Conservation (phyloP, 2,797 vertebrate species). For the Iguana delicatissima region DNA sequence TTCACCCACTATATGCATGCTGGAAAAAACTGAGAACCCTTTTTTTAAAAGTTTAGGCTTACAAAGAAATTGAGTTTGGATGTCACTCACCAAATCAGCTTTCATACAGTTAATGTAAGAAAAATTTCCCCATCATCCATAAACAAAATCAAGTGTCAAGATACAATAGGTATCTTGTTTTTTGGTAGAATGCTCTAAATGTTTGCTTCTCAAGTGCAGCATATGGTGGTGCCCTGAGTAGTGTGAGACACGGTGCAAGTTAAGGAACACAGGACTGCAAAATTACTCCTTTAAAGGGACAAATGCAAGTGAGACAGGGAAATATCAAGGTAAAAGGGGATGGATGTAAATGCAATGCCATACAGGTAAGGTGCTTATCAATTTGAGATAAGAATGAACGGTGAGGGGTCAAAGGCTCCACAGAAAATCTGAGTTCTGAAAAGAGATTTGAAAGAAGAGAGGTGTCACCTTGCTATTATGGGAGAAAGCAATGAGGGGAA, state of each 20-base stretch:
- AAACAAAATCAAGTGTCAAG: background rate
- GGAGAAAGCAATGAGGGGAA: background rate
- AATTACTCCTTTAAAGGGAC: background rate
- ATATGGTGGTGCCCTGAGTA: background rate
- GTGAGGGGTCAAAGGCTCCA: background rate
- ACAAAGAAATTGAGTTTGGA: background rate
- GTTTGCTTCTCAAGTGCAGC: background rate
- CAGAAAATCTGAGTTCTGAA: background rate
- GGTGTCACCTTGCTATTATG: background rate
- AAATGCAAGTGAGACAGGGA: background rate
- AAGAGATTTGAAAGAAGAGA: constrained; percentile 9
- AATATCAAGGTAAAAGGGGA: background rate
- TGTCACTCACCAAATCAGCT: background rate
- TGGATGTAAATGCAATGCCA: background rate
- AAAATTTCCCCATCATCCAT: background rate
- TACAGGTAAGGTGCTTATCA: background rate
- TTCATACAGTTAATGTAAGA: background rate
- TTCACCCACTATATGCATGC: background rate
- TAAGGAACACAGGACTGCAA: background rate
- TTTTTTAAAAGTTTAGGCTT: background rate
- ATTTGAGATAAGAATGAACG: background rate
- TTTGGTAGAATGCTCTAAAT: background rate
- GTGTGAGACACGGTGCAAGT: background rate
- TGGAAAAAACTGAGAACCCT: background rate
- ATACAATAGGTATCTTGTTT: background rate